Base-by-base conservation (phyloP, 1,140 invertebrate species). In the Monomorium pharaonis region DNA sequence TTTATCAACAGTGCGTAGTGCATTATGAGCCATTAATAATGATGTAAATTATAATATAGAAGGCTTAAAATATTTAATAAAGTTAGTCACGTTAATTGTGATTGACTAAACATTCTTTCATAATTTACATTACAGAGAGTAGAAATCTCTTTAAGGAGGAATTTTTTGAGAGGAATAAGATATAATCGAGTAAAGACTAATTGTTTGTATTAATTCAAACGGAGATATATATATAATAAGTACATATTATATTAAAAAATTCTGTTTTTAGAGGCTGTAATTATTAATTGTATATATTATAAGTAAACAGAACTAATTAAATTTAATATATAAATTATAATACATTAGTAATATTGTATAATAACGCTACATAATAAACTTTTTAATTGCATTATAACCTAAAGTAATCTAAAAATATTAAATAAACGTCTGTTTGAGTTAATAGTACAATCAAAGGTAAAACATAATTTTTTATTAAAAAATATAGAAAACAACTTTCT, bases 1-100 rank as follows among this genome's bases (percentile, higher is more conserved):
- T 27, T 63, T 63, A 21, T 63, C 6, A 27, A 42, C 21, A 16
- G 14, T 10, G 42, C 42, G 10, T 37, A 51, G 16, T n/a, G 62
- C 6, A n/a, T 56, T 80, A 69, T 80, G 76, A 80, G n/a, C 62
- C 44, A 67, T 80, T 56, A 21, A 69, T 80, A 69, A 80, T 63
- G 18, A 30, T 9, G 12, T 16, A 33, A 78, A n/a, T 44, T 18
- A 51, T 67, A 14, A 9, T 21, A 80, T 2, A 67, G 9, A 2
- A 67, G 12, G n/a, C 51, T 69, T 69, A 27, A 54, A 69, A 67
- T 67, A 2, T 16, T 16, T 24, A 27, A 7, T 21, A 27, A 80
- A 80, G 77, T 80, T 16, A 62, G 62, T 69, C 62, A 56, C 21
- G 30, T 42, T 54, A 80, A 80, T 80, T 21, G 47, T 33, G 58